A percentile compares a stretch with the other conserved stretches of the same genome.
phyloP scores from a whole-genome alignment of 2,888 invertebrate species.

The Noctua pronuba region DNA sequence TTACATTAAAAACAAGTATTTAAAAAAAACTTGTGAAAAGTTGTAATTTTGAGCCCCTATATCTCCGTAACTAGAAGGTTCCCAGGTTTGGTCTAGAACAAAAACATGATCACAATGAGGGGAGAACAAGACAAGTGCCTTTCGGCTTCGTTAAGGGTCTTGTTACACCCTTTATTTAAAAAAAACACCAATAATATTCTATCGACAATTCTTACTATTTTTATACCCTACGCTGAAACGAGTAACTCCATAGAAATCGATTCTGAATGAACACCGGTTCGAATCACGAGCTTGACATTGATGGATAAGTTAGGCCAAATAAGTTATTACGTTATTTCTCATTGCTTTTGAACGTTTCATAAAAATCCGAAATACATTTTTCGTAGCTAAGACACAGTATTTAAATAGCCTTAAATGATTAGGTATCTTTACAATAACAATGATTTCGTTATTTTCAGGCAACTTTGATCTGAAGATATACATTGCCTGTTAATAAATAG shows the following conservation, averaged over 20 bases:
- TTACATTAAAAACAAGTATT: too few species aligned
- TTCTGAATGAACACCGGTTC: slow-evolving; percentile 41
- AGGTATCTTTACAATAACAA: background rate
- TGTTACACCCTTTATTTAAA: too few species aligned
- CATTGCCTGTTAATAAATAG: background rate
- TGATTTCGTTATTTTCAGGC: background rate
- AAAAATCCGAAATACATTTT: background rate
- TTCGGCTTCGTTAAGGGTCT: too few species aligned
- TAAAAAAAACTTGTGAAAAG: too few species aligned
- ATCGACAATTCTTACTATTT: background rate
- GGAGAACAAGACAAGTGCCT: too few species aligned
- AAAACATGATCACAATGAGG: too few species aligned
- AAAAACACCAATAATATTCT: background rate
- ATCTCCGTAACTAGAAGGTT: too few species aligned
- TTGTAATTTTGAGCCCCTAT: too few species aligned
- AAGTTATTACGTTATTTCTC: slow-evolving; percentile 24
- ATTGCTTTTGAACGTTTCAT: slow-evolving; percentile 10
- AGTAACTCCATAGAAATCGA: slow-evolving; percentile 43
- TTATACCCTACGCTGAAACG: background rate
- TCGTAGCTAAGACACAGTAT: background rate
- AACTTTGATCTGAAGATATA: background rate
- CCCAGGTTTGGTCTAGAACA: too few species aligned
- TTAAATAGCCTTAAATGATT: background rate
- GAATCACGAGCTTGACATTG: slow-evolving; percentile 50
- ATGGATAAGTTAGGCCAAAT: slow-evolving; percentile 47